Base-by-base conservation (phyloP, 2,797 vertebrate species). In the Staurois parvus region DNA sequence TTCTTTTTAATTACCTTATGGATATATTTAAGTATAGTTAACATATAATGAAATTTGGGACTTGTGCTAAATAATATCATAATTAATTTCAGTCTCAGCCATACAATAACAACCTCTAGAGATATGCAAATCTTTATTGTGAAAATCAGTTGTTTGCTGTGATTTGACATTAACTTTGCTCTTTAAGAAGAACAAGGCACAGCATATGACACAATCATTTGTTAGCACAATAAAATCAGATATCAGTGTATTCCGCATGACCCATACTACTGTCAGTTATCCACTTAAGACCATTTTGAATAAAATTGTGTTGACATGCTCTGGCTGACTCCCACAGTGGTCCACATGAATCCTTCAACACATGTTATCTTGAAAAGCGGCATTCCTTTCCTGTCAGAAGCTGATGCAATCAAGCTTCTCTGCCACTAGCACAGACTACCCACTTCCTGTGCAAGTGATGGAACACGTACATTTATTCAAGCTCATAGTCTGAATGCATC, bases 271-370 rank as follows among this genome's bases (percentile, higher is more conserved):
- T 76, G 73, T 45, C 73, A 59, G 64, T 56, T 67, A 68, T 76
- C 29, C n/a, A 72, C 64, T 84, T 80, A 70, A 70, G 17, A 69
- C n/a, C 17, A 11, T 12, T 56, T 84, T 56, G 64, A 84, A 84
- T 84, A 67, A 32, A 64, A 76, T 76, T 76, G 82, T 69, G 59
- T 78, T 78, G 67, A 78, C 75, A 64, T 85, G 76, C 70, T 72
- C 75, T 74, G 69, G 28, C 45, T 84, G 68, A 24, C 21, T 85
- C 76, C 78, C 70, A 52, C 70, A 73, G 76, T 78, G 75, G 66
- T 84, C 77, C 74, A 52, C 70, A 74, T 75, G 76, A 85, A 85
- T 85, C 52, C 69, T 80, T 85, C 66, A 85, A 80, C 76, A 84
- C 75, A 85, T 80, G 84, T 75, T 85, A 85, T 80, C 69, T 74